Conservation (phyloP, 2,888 invertebrate species). For the Plebejus anna region DNA sequence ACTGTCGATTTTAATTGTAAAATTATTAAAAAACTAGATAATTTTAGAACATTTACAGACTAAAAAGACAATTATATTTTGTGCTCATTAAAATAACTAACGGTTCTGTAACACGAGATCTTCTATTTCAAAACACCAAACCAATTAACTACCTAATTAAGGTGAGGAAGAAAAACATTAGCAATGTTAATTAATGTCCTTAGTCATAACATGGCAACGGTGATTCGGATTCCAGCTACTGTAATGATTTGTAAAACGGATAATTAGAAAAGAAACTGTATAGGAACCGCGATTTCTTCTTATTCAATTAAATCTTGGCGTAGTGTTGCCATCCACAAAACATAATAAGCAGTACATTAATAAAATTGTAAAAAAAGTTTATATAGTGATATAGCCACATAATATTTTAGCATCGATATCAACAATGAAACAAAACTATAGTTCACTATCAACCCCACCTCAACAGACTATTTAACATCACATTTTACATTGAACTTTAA, state of each 20-base stretch:
- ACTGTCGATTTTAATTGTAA: no score
- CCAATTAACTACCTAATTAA: slow-evolving; percentile 72
- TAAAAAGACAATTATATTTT: neutral
- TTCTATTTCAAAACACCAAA: neutral
- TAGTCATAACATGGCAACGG: slow-evolving; percentile 59
- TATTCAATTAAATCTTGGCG: neutral
- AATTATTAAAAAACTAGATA: no score
- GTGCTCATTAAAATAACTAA: neutral
- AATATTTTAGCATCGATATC: no score
- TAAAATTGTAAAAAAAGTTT: no score
- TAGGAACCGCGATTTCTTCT: neutral
- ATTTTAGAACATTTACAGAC: no score
- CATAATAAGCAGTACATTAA: no score
- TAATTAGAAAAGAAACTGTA: slow-evolving; percentile 9
- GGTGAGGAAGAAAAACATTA: slow-evolving; percentile 65
- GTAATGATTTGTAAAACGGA: slow-evolving; percentile 21
- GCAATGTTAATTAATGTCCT: slow-evolving; percentile 74
- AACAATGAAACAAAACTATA: no score
- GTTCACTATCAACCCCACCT: no score
- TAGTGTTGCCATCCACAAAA: no score
- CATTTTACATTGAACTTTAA: no score
- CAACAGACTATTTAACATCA: no score
- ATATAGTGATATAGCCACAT: no score
- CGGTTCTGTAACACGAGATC: neutral
- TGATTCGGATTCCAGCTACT: slow-evolving; percentile 34